phyloP scores from a whole-genome alignment of 2,113 vertebrate genomes.

The Aythya baeri region DNA sequence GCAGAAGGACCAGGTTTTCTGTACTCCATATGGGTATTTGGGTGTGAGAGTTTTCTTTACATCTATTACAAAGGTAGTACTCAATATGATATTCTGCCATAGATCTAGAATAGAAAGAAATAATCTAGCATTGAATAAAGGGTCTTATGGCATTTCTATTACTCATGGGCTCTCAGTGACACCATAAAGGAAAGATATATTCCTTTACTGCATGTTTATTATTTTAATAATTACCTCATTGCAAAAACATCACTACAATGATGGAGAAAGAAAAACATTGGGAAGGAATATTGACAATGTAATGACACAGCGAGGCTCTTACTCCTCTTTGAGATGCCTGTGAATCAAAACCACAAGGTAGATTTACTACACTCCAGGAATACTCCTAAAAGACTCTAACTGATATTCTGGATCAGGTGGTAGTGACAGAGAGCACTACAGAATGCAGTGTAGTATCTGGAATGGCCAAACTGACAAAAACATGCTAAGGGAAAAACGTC shows the following conservation, averaged over 20 bases:
- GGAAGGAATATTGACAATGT: neutral
- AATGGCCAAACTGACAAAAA: neutral
- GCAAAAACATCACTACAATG: neutral
- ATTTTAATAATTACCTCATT: neutral
- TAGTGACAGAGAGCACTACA: neutral
- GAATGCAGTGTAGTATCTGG: neutral
- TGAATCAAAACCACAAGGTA: neutral
- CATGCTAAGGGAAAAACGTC: neutral
- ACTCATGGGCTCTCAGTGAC: neutral
- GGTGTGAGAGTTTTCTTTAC: neutral
- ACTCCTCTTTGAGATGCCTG: neutral
- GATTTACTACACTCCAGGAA: neutral
- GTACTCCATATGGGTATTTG: neutral
- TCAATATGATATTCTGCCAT: neutral
- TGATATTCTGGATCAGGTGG: neutral
- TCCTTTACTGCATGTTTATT: neutral
- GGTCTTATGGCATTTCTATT: neutral
- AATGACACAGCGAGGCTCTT: neutral
- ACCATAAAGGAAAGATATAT: neutral
- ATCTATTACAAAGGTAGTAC: neutral
- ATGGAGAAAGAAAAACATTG: neutral
- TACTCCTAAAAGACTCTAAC: neutral
- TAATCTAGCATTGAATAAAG: neutral
- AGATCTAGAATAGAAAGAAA: neutral
- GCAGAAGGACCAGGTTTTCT: neutral